Evolutionary conservation across 2,797 vertebrate genomes (phyloP), one percentile per base, ranked within the genome.

Genomic region (Meda fulgida): DNA sequence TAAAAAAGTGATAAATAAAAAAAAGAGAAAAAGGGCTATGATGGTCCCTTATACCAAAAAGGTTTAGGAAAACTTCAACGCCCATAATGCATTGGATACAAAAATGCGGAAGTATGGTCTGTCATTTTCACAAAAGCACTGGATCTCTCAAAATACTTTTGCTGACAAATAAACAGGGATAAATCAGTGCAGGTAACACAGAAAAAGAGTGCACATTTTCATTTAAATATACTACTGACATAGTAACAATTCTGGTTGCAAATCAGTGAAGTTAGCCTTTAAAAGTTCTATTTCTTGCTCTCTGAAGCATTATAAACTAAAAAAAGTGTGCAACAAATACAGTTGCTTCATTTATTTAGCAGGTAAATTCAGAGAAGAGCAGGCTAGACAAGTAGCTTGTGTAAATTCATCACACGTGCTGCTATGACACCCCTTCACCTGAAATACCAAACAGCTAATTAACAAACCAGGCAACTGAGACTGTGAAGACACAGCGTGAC

Each of bases 371-470:
- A 67, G 55, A 53, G 21, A 60, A 78, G 55, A 34, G 19, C 34
- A 40, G n/a, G 1, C 21, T 13, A 70, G 80, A 51, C 23, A 79
- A 46, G 18, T 40, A 76, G 65, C 79, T 76, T 11, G 53, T 60
- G 43, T 80, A 38, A 80, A 82, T 85, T 36, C 63, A 63, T 78
- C 51, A 55, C 43, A 9, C 11, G 11, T 48, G 71, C 60, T 38
- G 29, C 38, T 40, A 55, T 29, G 53, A 51, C 76, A 70, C 70
- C 65, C 81, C 53, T 77, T 89, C 77, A 72, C 71, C 83, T 79
- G 83, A 80, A 80, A 87, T 85, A 63, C 66, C 77, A 89, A 87
- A 78, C 83, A 66, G 80, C 70, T 85, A 83, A 89, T 89, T 87
- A 87, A 72, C 55, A 80, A 87, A 72, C 18, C 36, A 55, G 38